These are phyloP conservation scores for Ephialtes manifestator DNA, from an alignment of 2,888 invertebrate species.

Conservation along the genomic window DNA sequence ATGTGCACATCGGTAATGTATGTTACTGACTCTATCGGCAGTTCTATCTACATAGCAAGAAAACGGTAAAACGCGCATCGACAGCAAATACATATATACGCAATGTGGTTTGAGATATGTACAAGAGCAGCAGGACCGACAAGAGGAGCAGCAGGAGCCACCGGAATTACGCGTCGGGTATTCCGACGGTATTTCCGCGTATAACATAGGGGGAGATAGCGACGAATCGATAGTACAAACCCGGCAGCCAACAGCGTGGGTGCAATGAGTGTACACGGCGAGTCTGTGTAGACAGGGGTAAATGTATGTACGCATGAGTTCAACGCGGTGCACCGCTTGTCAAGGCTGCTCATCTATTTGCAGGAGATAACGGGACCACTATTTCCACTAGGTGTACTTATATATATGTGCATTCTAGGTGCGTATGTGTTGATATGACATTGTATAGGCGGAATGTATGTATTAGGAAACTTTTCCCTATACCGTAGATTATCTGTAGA, in stretches of 20 bases:
- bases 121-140: constrained; percentile 21
- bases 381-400: constrained; percentile 20
- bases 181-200: constrained; percentile 64
- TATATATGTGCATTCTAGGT: neutral
- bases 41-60: constrained; percentile 1
- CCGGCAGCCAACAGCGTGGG: constrained; percentile 27
- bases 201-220: constrained; percentile 60
- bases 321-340: constrained; percentile 64
- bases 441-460: constrained; percentile 2
- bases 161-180: constrained; percentile 71
- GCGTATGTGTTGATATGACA: constrained; percentile 11
- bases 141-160: constrained; percentile 37
- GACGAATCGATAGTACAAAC: constrained; percentile 70
- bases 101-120: constrained; percentile 12
- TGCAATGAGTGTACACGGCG: constrained; percentile 21
- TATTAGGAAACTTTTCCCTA: constrained; percentile 53
- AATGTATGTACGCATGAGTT: constrained; percentile 39
- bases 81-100: neutral
- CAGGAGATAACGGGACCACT: constrained; percentile 73
- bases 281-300: constrained; percentile 28
- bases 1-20: neutral
- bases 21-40: neutral
- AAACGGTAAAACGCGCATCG: constrained; percentile 33
- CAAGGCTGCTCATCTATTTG: constrained; percentile 75
- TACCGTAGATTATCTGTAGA: constrained; percentile 67